These are phyloP conservation scores for Gadus chalcogrammus DNA, from an alignment of 2,113 vertebrate species.

Conservation along the genomic window DNA sequence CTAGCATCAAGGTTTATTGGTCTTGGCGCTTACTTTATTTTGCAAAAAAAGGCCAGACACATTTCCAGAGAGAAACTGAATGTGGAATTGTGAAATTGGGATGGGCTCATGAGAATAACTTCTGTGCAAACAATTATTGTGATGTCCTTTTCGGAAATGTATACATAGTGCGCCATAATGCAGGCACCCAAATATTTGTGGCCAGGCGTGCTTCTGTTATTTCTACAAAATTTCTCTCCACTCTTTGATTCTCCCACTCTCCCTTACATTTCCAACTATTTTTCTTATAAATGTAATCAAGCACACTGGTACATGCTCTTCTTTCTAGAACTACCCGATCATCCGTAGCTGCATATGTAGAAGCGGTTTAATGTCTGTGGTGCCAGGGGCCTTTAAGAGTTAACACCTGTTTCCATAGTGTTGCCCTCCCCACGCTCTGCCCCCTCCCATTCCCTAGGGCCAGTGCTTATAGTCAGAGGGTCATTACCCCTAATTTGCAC, in stretches of 20 bases:
- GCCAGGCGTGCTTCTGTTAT: background rate
- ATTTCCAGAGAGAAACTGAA: too few species aligned
- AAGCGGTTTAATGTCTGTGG: slow-evolving; percentile 27
- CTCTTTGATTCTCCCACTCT: background rate
- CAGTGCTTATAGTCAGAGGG: slow-evolving; percentile 46
- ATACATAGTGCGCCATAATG: slow-evolving; percentile 8
- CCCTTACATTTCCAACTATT: background rate
- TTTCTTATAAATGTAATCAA: too few species aligned
- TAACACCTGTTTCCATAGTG: slow-evolving; percentile 51
- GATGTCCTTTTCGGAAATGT: too few species aligned
- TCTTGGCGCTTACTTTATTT: too few species aligned
- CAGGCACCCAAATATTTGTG: slow-evolving; percentile 13
- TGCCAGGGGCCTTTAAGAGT: slow-evolving; percentile 18
- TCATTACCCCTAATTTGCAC: slow-evolving; percentile 63
- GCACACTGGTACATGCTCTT: background rate
- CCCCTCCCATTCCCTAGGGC: slow-evolving; percentile 23
- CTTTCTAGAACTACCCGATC: slow-evolving; percentile 26
- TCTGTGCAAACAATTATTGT: too few species aligned
- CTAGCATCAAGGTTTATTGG: too few species aligned
- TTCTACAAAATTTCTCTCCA: background rate
- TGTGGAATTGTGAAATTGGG: too few species aligned
- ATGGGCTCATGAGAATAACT: too few species aligned
- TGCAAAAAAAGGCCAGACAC: too few species aligned
- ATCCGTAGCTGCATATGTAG: slow-evolving; percentile 40
- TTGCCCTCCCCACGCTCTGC: slow-evolving; percentile 34